Conservation (phyloP, 2,888 invertebrate species). For the Venustoraphidia nigricollis region DNA sequence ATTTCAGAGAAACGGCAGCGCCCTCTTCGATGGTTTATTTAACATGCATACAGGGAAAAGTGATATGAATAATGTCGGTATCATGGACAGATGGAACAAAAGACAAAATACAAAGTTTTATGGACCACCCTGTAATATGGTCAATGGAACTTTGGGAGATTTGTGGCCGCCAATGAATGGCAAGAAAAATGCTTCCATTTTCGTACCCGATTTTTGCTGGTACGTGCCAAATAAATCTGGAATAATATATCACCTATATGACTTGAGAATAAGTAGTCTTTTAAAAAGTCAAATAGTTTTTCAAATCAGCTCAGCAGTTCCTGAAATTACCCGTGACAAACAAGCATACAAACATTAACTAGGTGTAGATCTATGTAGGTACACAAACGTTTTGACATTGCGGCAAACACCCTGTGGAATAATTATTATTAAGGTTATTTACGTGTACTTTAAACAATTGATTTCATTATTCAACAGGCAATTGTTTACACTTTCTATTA, state of each 20-base stretch:
- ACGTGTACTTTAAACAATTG: no score
- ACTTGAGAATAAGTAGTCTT: no score
- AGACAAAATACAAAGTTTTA: conserved; percentile 38
- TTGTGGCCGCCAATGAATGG: conserved; percentile 56
- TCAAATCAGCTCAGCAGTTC: no score
- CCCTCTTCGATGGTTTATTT: conserved; percentile 59
- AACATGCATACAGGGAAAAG: conserved; percentile 58
- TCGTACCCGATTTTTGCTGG: conserved; percentile 68
- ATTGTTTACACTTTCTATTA: no score
- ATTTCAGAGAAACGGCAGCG: conserved; percentile 56
- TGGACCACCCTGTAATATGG: conserved; percentile 42
- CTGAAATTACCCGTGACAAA: no score
- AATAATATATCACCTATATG: neutral
- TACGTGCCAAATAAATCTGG: conserved; percentile 25
- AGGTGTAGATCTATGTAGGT: no score
- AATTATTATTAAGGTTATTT: no score
- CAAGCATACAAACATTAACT: no score
- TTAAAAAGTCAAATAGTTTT: no score
- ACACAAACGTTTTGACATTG: no score
- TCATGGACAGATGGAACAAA: conserved; percentile 55
- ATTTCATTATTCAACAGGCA: no score
- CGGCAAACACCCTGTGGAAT: no score
- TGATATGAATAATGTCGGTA: conserved; percentile 50
- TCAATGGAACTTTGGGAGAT: conserved; percentile 65
- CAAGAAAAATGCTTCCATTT: conserved; percentile 43